Percentiles rank a stretch among this genome's conserved stretches.
Conservation (phyloP, 2,888 invertebrate species). For the Campoletis raptor region DNA sequence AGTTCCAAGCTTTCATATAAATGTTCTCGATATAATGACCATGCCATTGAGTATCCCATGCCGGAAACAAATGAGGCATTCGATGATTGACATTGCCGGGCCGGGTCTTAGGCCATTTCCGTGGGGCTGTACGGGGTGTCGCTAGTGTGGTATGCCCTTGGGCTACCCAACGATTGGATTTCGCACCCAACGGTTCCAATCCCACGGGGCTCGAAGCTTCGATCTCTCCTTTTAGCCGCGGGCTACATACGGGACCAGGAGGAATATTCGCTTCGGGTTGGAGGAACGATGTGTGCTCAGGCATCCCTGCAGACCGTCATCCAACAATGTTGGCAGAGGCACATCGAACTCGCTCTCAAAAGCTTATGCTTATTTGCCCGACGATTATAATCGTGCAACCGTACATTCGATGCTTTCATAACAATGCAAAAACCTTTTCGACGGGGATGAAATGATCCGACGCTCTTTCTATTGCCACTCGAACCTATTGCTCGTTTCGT, state of each 20-base stretch:
- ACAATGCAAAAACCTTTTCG: conserved; percentile 50
- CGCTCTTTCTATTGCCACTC: conserved; percentile 12
- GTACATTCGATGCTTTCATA: conserved; percentile 67
- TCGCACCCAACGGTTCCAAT: conserved; percentile 70
- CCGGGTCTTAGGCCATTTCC: conserved; percentile 66
- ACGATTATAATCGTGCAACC: conserved; percentile 57
- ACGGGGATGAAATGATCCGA: conserved; percentile 27
- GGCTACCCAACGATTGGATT: conserved; percentile 78
- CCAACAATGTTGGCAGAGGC: conserved; percentile 41
- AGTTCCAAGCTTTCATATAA: not conserved
- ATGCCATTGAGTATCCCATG: not conserved
- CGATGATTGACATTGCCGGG: conserved; percentile 75
- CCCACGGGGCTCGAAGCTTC: conserved; percentile 58
- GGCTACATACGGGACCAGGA: not conserved
- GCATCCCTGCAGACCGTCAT: conserved; percentile 35
- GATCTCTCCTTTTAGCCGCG: conserved; percentile 10
- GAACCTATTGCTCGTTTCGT: conserved; percentile 1
- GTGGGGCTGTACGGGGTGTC: conserved; percentile 39
- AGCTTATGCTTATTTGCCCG: conserved; percentile 54
- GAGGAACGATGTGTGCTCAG: conserved; percentile 26
- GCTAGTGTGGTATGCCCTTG: conserved; percentile 62
- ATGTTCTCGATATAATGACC: not conserved
- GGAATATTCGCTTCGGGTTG: conserved; percentile 9
- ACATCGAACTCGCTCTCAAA: conserved; percentile 45
- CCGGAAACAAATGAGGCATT: conserved; percentile 76